Base-by-base conservation (phyloP, 2,888 invertebrate genomes). In the Clitarchus hookeri region DNA sequence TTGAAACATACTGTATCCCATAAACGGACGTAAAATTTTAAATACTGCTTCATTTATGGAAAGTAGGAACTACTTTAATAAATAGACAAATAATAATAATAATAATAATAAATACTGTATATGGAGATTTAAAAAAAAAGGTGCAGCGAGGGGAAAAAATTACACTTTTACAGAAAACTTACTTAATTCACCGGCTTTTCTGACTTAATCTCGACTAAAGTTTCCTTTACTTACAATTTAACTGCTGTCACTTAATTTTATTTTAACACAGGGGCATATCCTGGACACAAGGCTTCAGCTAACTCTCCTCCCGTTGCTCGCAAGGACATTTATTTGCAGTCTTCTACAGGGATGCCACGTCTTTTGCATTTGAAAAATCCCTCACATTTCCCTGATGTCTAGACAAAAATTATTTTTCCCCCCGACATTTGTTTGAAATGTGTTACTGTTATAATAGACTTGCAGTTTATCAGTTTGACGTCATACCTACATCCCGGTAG, bases 141-240 rank as follows among this genome's bases (percentile, higher is more conserved):
- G 4, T 36, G 36, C 36, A 36, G 36, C 4, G 36, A 36, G 36
- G 4, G 36, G 36, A 36, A 36, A 36, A 36, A 36, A 36, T n/a
- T n/a, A 36, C 36, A 36, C 36, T 36, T 36, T 3, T 36, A 36
- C 36, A 36, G 2, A 36, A 1, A 36, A 36, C 36, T 36, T 36
- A 36, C 4, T 36, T 36, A 36, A 36, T 36, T 36, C 36, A 36
- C 36, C n/a, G n/a, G 36, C 36, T n/a, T n/a, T n/a, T n/a, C 36
- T 36, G 36, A 36, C 36, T 36, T 36, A 36, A 36, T 36, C 36
- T 36, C 36, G 36, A 36, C 36, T 3, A 86, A 83, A 85, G 78
- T 78, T 53, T 84, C 86, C 84, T 80, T 44, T 78, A 78, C 77
- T 54, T 36, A 48, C 48, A 54, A 85, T 54, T 85, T 85, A 13